Conservation (phyloP, 2,797 vertebrate species). For the Arrhamphus sclerolepis region DNA sequence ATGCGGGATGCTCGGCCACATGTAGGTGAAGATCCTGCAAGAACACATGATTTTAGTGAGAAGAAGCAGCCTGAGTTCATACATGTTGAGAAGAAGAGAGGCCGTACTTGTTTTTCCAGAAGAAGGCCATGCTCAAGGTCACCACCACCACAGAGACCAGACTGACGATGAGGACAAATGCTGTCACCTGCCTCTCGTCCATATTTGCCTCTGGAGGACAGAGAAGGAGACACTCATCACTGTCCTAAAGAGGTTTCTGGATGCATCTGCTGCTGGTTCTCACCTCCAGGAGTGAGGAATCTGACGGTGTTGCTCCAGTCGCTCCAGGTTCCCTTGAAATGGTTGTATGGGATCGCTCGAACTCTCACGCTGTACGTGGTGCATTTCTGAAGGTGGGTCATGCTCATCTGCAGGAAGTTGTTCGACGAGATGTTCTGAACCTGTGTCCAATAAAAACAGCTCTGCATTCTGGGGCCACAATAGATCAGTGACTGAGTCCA, state of each 20-base stretch:
- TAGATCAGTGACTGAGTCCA: too few relatives aligned
- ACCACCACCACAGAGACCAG: constrained; percentile 34
- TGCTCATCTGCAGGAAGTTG: constrained; percentile 34
- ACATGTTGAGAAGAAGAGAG: too few relatives aligned
- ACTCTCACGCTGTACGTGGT: constrained; percentile 48
- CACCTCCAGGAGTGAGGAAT: constrained; percentile 58
- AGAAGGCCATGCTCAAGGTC: background rate
- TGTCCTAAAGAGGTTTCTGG: too few relatives aligned
- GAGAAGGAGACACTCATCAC: too few relatives aligned
- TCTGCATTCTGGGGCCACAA: too few relatives aligned
- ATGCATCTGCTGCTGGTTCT: background rate
- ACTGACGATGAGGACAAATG: background rate
- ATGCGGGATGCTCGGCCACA: constrained; percentile 78
- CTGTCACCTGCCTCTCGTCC: background rate
- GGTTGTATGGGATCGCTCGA: constrained; percentile 18
- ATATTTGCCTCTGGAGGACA: background rate
- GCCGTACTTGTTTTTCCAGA: constrained; percentile 67
- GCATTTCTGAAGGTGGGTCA: constrained; percentile 22
- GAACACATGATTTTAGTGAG: background rate
- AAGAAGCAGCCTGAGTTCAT: background rate
- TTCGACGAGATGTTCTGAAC: constrained; percentile 27
- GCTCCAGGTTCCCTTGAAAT: constrained; percentile 72
- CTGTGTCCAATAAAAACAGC: constrained; percentile 18
- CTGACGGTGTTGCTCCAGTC: constrained; percentile 63
- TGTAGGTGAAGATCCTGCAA: constrained; percentile 67